Base-by-base conservation (phyloP, 2,797 vertebrate genomes). In the Acropternis orthonyx region DNA sequence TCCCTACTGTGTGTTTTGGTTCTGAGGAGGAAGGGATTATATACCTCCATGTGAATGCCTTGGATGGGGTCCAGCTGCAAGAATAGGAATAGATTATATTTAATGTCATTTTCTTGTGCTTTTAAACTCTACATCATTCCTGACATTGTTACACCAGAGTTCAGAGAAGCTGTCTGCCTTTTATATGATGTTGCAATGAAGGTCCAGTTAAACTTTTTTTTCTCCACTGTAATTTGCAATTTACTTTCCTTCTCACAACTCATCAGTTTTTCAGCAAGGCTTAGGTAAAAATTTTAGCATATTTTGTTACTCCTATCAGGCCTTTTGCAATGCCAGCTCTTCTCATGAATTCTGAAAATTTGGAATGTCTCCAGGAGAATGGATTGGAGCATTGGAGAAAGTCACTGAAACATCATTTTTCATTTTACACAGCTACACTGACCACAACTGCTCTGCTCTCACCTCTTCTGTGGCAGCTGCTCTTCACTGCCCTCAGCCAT, bases 351-450 rank as follows among this genome's bases (percentile, higher is more conserved):
- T 55, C 61, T 48, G 54, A 54, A 81, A 92, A 56, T 72, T 54
- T 95, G 95, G 89, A 83, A 43, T 41, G 8, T 89, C 49, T 97
- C 94, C 94, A 96, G 83, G 39, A 89, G 46, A 43, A 62, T 3
- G 56, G 72, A 55, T 49, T n/a, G 76, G 89, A 84, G 32, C 28
- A 7, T 8, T 48, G 73, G 41, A 54, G 44, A 51, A 96, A 88
- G 93, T 84, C 95, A 92, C 39, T 5, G 34, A 81, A 94, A 56
- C 43, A 52, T 87, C 12, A 2, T 92, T 95, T 92, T 95, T 96
- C 89, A 88, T 95, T 96, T 96, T 82, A 51, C 56, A 43, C 5
- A 14, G 43, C 32, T 34, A 75, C 32, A 5, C 56, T 80, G 69
- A 41, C 51, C 9, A 28, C 91, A 92, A 36, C 26, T 32, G 7